Base-by-base conservation (phyloP, 1,140 invertebrate species). In the Hydropsyche tenuis region DNA sequence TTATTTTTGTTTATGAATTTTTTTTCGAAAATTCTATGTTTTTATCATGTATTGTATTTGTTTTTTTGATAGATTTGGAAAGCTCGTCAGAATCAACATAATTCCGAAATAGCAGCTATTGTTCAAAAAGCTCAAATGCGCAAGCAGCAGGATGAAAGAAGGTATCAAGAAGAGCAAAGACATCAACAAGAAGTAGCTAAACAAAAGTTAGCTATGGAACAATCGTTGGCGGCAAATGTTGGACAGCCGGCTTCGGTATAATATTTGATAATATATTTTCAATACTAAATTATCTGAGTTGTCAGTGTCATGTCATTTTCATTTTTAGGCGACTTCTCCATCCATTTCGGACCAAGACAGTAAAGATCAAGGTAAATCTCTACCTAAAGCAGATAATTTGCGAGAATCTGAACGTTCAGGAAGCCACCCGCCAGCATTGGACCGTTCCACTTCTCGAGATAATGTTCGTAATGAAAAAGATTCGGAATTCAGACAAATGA, bases 91-190 rank as follows among this genome's bases (percentile, higher is more conserved):
- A 60, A 62, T 1, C 72, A 76, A 62, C 72, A 73, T 66, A 64
- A 69, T 16, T 56, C 6, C 30, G 73, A 89, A 74, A 86, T 95
- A 16, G 89, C 88, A 0, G 86, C 88, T 45, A 91, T 89, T 0
- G 89, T 93, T 2, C 92, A 93, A 75, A 86, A 92, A 65, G 93
- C 93, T 0, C 88, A 91, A 22, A 89, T 91, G 75, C 86, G 91
- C 12, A 91, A 93, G 77, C 91, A 94, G 78, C 92, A 95, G 78
- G 93, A 94, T 80, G 93, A 95, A 79, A 91, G 93, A 77, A 88
- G 91, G 62, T 92, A 87, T 78, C 88, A 90, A 74, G 86, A 89
- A 74, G 87, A 83, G 18, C 83, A 82, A 60, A 23, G 56, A 12
- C 85, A 86, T 73, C 82, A 83, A 79, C 87, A 69, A 66, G 71